Conservation (phyloP, 2,113 vertebrate species). For the Uropsilus gracilis region DNA sequence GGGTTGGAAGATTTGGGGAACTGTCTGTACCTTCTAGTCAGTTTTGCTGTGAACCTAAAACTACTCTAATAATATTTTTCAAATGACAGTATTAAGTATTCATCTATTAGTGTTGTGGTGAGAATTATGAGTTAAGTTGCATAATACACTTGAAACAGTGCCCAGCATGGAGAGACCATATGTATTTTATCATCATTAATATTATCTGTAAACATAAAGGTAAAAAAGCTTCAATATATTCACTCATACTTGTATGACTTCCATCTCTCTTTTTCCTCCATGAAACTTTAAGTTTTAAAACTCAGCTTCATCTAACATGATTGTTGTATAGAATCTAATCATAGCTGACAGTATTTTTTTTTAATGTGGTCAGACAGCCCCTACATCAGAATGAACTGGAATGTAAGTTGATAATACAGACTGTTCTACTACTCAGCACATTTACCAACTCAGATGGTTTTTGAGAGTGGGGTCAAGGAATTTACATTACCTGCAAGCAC, state of each 20-base stretch:
- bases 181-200: neutral
- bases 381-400: neutral
- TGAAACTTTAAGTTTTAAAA: neutral
- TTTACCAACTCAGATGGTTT: neutral
- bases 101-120: neutral
- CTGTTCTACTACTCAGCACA: neutral
- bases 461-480: neutral
- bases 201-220: neutral
- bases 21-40: neutral
- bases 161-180: neutral
- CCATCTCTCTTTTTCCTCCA: neutral
- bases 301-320: neutral
- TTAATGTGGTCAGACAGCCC: neutral
- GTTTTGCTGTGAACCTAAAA: neutral
- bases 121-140: neutral
- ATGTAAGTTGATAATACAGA: neutral
- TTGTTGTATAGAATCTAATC: neutral
- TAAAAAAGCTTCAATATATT: neutral
- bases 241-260: neutral
- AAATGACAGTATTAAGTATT: neutral
- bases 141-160: neutral
- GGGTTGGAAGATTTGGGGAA: fast-evolving
- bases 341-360: neutral
- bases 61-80: neutral
- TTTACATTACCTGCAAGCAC: neutral